phyloP scores from a whole-genome alignment of 2,113 vertebrate genomes.

The Cairina moschata region DNA sequence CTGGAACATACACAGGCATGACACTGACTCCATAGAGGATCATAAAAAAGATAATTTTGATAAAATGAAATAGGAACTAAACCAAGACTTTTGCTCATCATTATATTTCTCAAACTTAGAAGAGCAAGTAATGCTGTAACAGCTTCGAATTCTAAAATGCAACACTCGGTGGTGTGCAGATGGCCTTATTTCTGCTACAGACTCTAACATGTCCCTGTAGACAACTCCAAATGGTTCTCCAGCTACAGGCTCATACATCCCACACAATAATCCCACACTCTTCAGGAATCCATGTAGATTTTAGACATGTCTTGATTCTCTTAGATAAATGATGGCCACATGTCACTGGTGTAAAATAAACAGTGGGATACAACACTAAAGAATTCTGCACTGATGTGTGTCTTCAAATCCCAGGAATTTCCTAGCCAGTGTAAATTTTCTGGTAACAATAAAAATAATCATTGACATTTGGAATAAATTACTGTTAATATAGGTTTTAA shows the following conservation, averaged over 20 bases:
- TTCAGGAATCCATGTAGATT: not conserved
- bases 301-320: not conserved
- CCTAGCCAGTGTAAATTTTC: not conserved
- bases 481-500: not conserved
- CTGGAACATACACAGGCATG: not conserved
- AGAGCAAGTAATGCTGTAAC: not conserved
- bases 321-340: not conserved
- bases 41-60: not conserved
- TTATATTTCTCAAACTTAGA: constrained; percentile 14
- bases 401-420: not conserved
- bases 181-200: not conserved
- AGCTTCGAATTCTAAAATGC: not conserved
- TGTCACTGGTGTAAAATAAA: not conserved
- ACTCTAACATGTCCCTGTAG: not conserved
- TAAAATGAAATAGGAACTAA: not conserved
- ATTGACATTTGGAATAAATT: not conserved
- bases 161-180: not conserved
- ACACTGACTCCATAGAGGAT: not conserved
- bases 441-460: not conserved
- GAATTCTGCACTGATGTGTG: not conserved
- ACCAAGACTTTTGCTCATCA: not conserved
- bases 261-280: not conserved
- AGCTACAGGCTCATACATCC: not conserved
- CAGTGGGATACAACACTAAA: not conserved
- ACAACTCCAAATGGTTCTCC: not conserved